Conservation (phyloP, 2,113 vertebrate species). For the Coptodon bakossiorum region DNA sequence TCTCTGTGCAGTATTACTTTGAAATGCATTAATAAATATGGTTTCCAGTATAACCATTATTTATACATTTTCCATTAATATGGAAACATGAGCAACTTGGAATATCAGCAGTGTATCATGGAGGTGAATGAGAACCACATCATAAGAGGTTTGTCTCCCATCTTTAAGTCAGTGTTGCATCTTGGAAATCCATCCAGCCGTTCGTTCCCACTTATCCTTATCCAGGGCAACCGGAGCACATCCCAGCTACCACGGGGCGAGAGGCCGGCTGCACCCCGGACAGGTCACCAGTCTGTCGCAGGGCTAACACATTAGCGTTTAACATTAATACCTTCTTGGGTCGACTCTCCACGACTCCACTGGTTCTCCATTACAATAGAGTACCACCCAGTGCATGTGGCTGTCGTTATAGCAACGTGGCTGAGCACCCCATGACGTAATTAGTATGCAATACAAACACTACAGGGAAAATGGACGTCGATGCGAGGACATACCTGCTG, state of each 20-base stretch:
- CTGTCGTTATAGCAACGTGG: background rate
- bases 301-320: background rate
- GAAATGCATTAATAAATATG: background rate
- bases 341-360: background rate
- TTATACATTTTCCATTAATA: background rate
- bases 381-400: background rate
- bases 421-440: background rate
- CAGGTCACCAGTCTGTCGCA: background rate
- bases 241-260: background rate
- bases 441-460: background rate
- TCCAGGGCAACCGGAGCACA: background rate
- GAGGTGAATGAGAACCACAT: background rate
- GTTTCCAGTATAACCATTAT: background rate
- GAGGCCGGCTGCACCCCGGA: background rate
- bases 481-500: background rate
- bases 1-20: accelerated
- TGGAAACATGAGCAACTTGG: background rate
- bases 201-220: background rate
- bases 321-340: background rate
- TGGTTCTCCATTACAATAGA: background rate
- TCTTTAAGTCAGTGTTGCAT: background rate
- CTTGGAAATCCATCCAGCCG: accelerated
- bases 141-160: background rate
- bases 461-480: background rate
- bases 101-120: background rate